Evolutionary conservation across 2,113 vertebrate species (phyloP), one percentile per base, ranked within the genome.

Genomic region (Podarcis muralis): DNA sequence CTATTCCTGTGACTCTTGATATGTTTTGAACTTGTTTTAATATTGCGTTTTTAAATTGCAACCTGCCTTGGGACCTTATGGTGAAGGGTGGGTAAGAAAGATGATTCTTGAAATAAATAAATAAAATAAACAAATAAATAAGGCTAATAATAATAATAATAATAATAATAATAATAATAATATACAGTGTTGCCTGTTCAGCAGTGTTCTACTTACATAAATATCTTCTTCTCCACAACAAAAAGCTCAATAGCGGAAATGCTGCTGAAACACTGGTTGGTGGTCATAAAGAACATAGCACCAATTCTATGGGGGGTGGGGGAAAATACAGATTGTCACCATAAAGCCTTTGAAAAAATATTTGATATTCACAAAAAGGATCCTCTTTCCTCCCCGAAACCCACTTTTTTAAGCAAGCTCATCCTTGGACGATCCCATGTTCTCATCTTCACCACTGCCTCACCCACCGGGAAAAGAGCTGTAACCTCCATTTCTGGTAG

Each of bases 241-340:
- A 99, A 98, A 89, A 99, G 98, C 68, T 99, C 98, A 40, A 98
- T 97, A 0, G 98, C 96, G 0, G 98, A 98, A 81, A 99, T 30
- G 0, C 98, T 97, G 92, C 95, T 97, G 96, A 99, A 99, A 83
- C 98, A 99, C 96, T 99, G 99, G 89, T 99, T 99, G n/a, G 97
- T 98, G 0, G 96, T 97, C 91, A 99, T 89, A 91, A 99, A 99
- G 96, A 99, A 99, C 72, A 99, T 95, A 0, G 97, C 97, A 0
- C 99, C 99, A 2, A 98, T 94, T 92, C 99, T 99, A 92, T 1
- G 83, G 84, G n/a, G 35, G 77, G n/a, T 48, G 84, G n/a, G 35
- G 77, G 30, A 43, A 87, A 35, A 66, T 25, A 57, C 84, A 4
- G 4, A 75, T 59, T 25, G 32, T 81, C 6, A 27, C 3, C n/a